These are phyloP conservation scores for Pagrus major DNA, from an alignment of 2,113 vertebrate species.

Conservation along the genomic window DNA sequence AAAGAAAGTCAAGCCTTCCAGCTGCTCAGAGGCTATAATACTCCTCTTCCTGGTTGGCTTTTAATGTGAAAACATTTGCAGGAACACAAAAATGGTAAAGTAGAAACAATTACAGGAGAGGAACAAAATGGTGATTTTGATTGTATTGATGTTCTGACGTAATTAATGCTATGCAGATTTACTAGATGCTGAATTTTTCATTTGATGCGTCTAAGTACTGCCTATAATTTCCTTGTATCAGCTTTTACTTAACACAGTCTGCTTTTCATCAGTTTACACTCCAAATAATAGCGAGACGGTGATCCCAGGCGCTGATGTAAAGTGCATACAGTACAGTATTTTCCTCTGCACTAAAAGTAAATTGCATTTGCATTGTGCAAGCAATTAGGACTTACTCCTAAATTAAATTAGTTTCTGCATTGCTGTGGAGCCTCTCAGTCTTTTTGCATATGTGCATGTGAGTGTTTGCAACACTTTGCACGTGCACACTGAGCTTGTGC, in stretches of 20 bases:
- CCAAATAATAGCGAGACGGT: neutral
- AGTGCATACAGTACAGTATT: neutral
- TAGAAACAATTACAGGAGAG: neutral
- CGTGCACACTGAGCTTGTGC: neutral
- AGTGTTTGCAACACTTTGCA: constrained; percentile 30
- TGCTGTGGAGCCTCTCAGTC: constrained; percentile 19
- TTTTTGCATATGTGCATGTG: constrained; percentile 14
- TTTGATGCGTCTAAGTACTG: neutral
- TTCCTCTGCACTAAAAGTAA: constrained; percentile 22
- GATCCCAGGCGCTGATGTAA: constrained; percentile 1
- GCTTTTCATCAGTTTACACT: constrained; percentile 11
- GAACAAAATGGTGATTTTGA: neutral
- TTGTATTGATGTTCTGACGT: neutral
- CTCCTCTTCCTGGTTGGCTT: neutral
- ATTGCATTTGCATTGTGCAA: constrained; percentile 11
- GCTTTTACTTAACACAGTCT: neutral
- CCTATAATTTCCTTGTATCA: neutral
- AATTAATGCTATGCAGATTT: neutral
- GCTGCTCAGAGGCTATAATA: neutral
- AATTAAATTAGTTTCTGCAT: constrained; percentile 38
- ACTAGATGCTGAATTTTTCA: neutral
- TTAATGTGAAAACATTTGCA: neutral
- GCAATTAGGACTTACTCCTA: constrained; percentile 16
- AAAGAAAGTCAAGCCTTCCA: too few relatives aligned
- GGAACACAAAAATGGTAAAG: neutral